A percentile compares a stretch with the other conserved stretches of the same genome.
phyloP scores from a whole-genome alignment of 2,888 invertebrate species.

The Notocelia uddmanniana region DNA sequence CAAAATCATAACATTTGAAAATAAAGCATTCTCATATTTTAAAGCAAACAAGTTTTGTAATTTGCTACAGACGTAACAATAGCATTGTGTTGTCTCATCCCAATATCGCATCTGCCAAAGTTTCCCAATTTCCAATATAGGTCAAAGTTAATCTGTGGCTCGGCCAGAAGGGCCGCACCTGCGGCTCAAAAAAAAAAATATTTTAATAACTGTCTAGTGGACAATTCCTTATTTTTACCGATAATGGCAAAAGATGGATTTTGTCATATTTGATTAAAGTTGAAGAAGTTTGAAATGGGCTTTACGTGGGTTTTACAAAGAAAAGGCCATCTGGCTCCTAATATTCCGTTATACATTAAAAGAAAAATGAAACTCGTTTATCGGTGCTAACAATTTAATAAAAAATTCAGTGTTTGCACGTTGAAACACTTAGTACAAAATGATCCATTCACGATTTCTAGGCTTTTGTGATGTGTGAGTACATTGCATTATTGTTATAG shows the following conservation, averaged over 20 bases:
- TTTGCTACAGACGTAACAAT: constrained; percentile 7
- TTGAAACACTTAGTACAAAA: no score
- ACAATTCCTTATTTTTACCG: background rate
- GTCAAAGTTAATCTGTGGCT: constrained; percentile 33
- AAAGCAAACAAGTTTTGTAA: constrained; percentile 13
- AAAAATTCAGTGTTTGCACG: no score
- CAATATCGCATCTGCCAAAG: constrained; percentile 24
- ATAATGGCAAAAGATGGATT: constrained; percentile 3
- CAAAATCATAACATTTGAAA: background rate
- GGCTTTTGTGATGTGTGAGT: no score
- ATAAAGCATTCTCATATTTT: background rate
- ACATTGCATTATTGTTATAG: no score
- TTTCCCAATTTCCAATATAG: constrained; percentile 35
- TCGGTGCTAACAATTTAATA: background rate
- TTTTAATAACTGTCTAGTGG: background rate
- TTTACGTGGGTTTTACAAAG: background rate
- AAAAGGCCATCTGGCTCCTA: background rate
- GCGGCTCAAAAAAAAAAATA: constrained; percentile 14
- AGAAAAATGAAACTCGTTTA: background rate
- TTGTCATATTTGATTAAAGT: background rate
- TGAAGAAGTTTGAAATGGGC: constrained; percentile 1
- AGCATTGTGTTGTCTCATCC: constrained; percentile 25
- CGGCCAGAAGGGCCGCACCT: constrained; percentile 23
- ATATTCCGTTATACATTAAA: background rate
- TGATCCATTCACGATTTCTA: no score